Conservation (phyloP, 2,888 invertebrate genomes). For the Notodromas monacha region DNA sequence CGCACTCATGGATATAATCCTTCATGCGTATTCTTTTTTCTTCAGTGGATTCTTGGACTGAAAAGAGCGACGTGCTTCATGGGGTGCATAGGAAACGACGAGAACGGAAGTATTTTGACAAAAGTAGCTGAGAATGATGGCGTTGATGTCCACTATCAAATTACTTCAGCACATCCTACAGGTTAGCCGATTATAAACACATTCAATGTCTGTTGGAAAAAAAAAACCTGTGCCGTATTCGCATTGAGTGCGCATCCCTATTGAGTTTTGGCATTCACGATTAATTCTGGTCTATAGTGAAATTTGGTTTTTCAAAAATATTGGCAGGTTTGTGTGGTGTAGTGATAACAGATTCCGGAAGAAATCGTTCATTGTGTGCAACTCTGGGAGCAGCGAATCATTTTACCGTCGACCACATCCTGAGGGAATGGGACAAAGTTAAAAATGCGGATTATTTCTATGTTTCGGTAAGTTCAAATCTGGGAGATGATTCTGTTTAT, state of each 20-base stretch:
- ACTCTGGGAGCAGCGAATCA: constrained; percentile 80
- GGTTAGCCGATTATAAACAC: constrained; percentile 21
- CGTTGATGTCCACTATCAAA: constrained; percentile 59
- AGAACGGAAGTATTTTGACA: constrained; percentile 48
- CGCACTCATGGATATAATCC: too few relatives aligned
- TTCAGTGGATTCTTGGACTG: constrained; percentile 53
- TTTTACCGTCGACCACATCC: constrained; percentile 57
- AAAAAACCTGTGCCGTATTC: too few relatives aligned
- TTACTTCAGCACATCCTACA: constrained; percentile 36
- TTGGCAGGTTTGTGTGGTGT: constrained; percentile 75
- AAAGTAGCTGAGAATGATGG: constrained; percentile 45
- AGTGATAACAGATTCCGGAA: constrained; percentile 39
- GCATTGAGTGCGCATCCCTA: too few relatives aligned
- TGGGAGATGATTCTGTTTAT: too few relatives aligned
- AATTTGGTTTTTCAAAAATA: too few relatives aligned
- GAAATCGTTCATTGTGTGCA: constrained; percentile 64
- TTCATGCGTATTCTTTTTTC: too few relatives aligned
- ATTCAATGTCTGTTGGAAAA: too few relatives aligned
- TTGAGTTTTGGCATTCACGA: too few relatives aligned
- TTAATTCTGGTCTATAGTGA: too few relatives aligned
- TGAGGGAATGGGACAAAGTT: constrained; percentile 29
- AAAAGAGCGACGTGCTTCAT: constrained; percentile 55
- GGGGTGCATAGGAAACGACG: constrained; percentile 75
- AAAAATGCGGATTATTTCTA: constrained; percentile 51
- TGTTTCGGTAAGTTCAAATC: constrained; percentile 63